These are phyloP conservation scores for Odontocolon sp. DNA, from an alignment of 2,888 invertebrate species.

Conservation along the genomic window DNA sequence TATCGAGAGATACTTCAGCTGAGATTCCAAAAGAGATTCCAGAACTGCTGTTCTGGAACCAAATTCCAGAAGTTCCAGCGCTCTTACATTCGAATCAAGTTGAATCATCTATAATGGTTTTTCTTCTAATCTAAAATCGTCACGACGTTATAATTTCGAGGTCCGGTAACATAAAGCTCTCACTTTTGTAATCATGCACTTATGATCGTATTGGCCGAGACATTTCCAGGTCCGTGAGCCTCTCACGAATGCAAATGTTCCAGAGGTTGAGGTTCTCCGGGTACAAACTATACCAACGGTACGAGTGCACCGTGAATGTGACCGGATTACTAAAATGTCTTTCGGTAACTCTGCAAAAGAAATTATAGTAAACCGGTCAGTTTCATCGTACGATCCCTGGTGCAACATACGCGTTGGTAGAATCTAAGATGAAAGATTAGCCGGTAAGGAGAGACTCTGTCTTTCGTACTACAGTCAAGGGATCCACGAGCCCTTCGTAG, in stretches of 20 bases:
- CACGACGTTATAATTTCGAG: conserved; percentile 13
- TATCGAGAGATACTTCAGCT: too few species aligned
- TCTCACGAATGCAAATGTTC: conserved; percentile 55
- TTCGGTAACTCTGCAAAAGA: too few species aligned
- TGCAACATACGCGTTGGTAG: conserved; percentile 43
- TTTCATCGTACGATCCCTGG: too few species aligned
- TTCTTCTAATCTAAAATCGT: background rate
- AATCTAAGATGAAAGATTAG: conserved; percentile 77
- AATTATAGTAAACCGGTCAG: too few species aligned
- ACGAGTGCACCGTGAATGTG: conserved; percentile 25
- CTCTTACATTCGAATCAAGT: background rate
- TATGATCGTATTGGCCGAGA: conserved; percentile 45
- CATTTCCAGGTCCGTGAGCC: conserved; percentile 29
- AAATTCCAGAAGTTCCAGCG: too few species aligned
- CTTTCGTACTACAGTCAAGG: too few species aligned
- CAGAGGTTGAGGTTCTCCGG: background rate
- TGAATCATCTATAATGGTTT: background rate
- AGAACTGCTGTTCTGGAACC: too few species aligned
- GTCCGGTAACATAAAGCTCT: background rate
- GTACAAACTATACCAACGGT: background rate
- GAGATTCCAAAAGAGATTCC: too few species aligned
- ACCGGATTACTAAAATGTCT: too few species aligned
- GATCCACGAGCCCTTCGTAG: too few species aligned
- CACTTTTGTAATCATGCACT: conserved; percentile 32
- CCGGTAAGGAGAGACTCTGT: conserved; percentile 71